phyloP scores from a whole-genome alignment of 2,888 invertebrate genomes.

The Seira ritae region DNA sequence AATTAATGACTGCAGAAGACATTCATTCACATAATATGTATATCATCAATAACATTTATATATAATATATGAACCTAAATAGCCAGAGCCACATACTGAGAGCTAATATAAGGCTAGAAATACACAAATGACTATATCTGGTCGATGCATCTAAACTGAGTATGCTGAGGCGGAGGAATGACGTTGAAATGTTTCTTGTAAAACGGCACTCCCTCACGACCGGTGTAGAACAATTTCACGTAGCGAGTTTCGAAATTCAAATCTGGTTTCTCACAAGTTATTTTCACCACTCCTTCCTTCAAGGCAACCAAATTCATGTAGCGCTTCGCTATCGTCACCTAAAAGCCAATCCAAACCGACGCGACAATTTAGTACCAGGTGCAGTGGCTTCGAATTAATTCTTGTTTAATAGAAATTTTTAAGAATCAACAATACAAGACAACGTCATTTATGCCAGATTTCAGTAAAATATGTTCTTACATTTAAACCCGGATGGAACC shows the following conservation, averaged over 20 bases:
- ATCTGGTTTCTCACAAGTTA: conserved; percentile 89
- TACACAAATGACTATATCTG: too few relatives aligned
- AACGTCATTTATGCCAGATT: not conserved
- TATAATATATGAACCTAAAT: too few relatives aligned
- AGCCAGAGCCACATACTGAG: too few relatives aligned
- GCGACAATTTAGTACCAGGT: too few relatives aligned
- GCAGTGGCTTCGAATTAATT: too few relatives aligned
- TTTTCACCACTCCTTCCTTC: conserved; percentile 85
- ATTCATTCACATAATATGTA: too few relatives aligned
- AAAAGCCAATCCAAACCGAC: too few relatives aligned
- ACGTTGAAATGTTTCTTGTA: conserved; percentile 92
- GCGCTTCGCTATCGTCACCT: conserved; percentile 86
- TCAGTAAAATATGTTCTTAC: too few relatives aligned
- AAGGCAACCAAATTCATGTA: conserved; percentile 88
- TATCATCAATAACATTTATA: too few relatives aligned
- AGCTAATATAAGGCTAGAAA: too few relatives aligned
- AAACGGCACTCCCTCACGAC: conserved; percentile 81
- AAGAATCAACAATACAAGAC: too few relatives aligned
- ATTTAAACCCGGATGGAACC: conserved; percentile 69
- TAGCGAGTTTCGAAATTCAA: conserved; percentile 87
- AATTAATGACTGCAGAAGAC: too few relatives aligned
- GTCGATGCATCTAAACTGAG: conserved; percentile 86
- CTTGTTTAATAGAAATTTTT: conserved; percentile 2
- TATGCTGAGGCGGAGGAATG: conserved; percentile 86
- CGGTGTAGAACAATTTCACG: conserved; percentile 81